Evolutionary conservation across 2,797 vertebrate genomes (phyloP).

Genomic region (Arrhamphus sclerolepis): DNA sequence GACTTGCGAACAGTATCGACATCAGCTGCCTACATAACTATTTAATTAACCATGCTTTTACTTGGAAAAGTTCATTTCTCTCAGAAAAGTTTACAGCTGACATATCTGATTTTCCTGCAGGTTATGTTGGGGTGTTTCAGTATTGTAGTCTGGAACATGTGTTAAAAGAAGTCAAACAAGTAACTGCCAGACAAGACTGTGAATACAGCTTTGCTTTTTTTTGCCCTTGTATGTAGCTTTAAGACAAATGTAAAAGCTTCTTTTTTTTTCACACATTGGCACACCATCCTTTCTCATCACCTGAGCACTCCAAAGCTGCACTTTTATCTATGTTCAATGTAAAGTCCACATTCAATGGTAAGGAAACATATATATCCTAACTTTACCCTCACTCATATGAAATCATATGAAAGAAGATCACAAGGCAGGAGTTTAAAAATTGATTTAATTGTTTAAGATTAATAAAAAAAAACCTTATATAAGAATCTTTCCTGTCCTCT

Average conservation of each 20-base stretch:
- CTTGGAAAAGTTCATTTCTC: neutral
- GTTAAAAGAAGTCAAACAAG: too few species aligned
- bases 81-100: neutral
- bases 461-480: too few species aligned
- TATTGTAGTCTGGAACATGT: neutral
- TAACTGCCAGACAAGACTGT: neutral
- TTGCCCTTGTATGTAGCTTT: too few species aligned
- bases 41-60: neutral
- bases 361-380: neutral
- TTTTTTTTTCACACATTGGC: neutral
- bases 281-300: too few species aligned
- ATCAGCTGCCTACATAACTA: neutral
- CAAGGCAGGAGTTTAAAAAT: too few species aligned
- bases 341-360: too few species aligned
- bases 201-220: neutral
- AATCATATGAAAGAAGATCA: neutral
- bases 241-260: too few species aligned
- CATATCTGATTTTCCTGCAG: neutral
- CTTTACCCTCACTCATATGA: neutral
- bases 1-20: neutral
- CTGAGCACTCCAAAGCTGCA: too few species aligned
- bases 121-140: too few species aligned
- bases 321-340: too few species aligned
- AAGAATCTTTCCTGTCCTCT: neutral
- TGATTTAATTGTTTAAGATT: too few species aligned